Evolutionary conservation across 2,797 vertebrate genomes (phyloP).

Genomic region (Alcedo atthis): DNA sequence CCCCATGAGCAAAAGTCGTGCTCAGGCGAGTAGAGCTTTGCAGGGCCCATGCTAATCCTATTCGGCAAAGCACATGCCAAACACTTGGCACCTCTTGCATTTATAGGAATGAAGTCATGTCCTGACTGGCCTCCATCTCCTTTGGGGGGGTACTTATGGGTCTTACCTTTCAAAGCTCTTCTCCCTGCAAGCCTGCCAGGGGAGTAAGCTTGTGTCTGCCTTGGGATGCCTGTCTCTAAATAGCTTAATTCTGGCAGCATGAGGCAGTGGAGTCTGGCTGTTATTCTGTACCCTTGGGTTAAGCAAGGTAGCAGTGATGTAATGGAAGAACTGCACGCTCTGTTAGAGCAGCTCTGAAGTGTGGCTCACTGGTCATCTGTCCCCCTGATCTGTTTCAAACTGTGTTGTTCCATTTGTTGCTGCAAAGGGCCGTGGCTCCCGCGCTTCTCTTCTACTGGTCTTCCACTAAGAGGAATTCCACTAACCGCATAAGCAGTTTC

Average conservation of each 20-base stretch:
- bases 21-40: background rate
- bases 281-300: constrained; percentile 50
- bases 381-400: fast-evolving
- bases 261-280: background rate
- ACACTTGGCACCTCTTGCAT: background rate
- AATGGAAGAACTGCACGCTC: background rate
- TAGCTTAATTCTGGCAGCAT: background rate
- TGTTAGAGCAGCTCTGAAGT: background rate
- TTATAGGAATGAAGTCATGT: background rate
- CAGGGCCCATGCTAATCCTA: background rate
- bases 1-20: background rate
- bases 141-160: background rate
- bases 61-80: background rate
- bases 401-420: background rate
- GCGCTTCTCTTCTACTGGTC: background rate
- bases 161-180: background rate
- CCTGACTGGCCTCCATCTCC: background rate
- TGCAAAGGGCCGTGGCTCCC: background rate
- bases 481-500: background rate
- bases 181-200: background rate
- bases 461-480: background rate
- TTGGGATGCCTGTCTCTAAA: background rate
- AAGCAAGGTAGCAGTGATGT: constrained; percentile 33
- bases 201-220: background rate
- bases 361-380: background rate